phyloP scores from a whole-genome alignment of 2,888 invertebrate species.

The Agrotis segetum region DNA sequence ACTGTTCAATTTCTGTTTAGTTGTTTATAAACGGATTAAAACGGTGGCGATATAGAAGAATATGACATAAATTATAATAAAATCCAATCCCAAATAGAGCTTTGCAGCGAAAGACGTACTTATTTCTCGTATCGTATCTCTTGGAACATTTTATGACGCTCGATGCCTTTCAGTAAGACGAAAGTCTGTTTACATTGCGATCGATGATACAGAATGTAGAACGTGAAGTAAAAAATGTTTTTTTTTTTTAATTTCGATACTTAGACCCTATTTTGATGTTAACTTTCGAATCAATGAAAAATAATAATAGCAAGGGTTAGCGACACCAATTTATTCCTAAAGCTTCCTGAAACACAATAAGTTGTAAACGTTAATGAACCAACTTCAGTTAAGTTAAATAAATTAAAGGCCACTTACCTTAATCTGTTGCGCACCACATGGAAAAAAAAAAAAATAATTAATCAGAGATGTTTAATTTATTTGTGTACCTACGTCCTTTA shows the following conservation, averaged over 20 bases:
- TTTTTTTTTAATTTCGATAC: no score
- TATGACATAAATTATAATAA: slow-evolving; percentile 1
- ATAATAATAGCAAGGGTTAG: no score
- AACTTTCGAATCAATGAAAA: no score
- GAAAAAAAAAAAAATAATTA: slow-evolving; percentile 26
- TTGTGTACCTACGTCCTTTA: no score
- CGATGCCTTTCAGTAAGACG: slow-evolving; percentile 1
- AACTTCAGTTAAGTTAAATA: neutral
- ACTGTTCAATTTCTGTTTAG: no score
- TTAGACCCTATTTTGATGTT: no score
- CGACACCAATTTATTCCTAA: no score
- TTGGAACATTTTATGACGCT: slow-evolving; percentile 11
- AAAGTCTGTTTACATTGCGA: neutral
- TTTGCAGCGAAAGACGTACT: neutral
- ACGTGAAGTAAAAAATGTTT: no score
- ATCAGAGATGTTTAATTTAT: neutral
- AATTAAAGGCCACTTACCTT: slow-evolving; percentile 37
- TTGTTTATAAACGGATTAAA: no score
- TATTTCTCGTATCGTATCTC: neutral
- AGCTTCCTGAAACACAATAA: no score
- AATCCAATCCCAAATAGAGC: neutral
- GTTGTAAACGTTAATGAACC: no score
- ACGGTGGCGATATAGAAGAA: neutral
- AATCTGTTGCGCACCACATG: slow-evolving; percentile 53
- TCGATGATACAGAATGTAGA: slow-evolving; percentile 3